Base-by-base conservation (phyloP, 2,888 invertebrate genomes). In the Clunio marinus region DNA sequence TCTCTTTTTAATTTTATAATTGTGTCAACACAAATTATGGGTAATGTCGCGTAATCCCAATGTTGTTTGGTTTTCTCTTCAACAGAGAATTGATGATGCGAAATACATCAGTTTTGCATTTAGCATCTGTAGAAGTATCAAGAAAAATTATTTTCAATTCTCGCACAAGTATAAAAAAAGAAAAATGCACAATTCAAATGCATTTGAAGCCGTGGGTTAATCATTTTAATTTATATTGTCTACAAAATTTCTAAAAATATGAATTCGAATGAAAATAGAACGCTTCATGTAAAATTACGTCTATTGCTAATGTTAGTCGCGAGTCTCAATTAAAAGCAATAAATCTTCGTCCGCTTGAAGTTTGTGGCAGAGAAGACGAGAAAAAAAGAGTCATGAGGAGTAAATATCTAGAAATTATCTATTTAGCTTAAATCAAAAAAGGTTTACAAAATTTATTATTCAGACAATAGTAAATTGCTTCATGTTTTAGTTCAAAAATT, bases 171-270 rank as follows among this genome's bases (percentile, higher is more conserved):
- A n/a, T n/a, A n/a, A n/a, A n/a, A n/a, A n/a, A n/a, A n/a, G n/a
- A n/a, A n/a, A n/a, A n/a, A n/a, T n/a, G n/a, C n/a, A n/a, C n/a
- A n/a, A n/a, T n/a, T n/a, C n/a, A n/a, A n/a, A n/a, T n/a, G n/a
- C n/a, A n/a, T n/a, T n/a, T n/a, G n/a, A n/a, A n/a, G 15, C 15
- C 15, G 45, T 15, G 15, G 22, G 20, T 51, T 17, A 51, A 51
- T 51, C 22, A 51, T 51, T 17, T 62, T 28, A 45, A 65, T 65
- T 65, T 65, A 65, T 46, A 65, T 65, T 65, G 63, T 65, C 63
- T 65, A 10, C 15, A 32, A 35, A 27, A 15, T 35, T 62, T 45
- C 63, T 65, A 65, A 45, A 65, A 65, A 65, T 65, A 65, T 27
- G 45, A 10, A 58, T 58, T 65, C 45, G 27, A 22, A 17, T 41